Evolutionary conservation across 2,113 vertebrate species (phyloP).

Genomic region (Sinocyclocheilus grahami): DNA sequence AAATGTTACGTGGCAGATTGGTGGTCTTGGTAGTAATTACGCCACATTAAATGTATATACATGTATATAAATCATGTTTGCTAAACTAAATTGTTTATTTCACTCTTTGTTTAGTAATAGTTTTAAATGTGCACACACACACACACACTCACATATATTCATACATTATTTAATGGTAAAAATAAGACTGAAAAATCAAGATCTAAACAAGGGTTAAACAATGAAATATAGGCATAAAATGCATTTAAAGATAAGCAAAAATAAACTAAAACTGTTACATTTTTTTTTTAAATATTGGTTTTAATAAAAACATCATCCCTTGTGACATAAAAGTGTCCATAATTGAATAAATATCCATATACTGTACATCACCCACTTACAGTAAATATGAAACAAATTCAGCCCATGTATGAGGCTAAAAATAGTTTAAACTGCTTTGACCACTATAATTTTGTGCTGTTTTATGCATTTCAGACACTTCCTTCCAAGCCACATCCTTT

Average conservation of each 20-base stretch:
- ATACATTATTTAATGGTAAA: not conserved
- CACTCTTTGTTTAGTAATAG: too few relatives aligned
- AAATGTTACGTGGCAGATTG: too few relatives aligned
- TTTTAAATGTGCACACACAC: too few relatives aligned
- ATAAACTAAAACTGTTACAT: not conserved
- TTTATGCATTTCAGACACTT: conserved; percentile 8
- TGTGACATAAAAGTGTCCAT: not conserved
- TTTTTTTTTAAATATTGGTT: too few relatives aligned
- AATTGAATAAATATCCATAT: not conserved
- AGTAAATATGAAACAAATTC: not conserved
- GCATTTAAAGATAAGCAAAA: not conserved
- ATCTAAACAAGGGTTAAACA: not conserved
- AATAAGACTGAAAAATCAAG: not conserved
- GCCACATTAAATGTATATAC: too few relatives aligned
- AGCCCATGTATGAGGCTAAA: not conserved
- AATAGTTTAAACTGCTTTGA: not conserved
- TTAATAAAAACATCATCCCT: not conserved
- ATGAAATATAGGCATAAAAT: not conserved
- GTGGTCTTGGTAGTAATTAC: too few relatives aligned
- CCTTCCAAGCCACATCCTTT: not conserved
- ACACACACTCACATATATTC: too few relatives aligned
- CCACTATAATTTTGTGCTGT: not conserved
- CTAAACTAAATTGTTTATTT: too few relatives aligned
- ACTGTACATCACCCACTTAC: not conserved
- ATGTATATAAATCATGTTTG: too few relatives aligned